Base-by-base conservation (phyloP, 2,797 vertebrate genomes). In the Rhyacichthys aspro region DNA sequence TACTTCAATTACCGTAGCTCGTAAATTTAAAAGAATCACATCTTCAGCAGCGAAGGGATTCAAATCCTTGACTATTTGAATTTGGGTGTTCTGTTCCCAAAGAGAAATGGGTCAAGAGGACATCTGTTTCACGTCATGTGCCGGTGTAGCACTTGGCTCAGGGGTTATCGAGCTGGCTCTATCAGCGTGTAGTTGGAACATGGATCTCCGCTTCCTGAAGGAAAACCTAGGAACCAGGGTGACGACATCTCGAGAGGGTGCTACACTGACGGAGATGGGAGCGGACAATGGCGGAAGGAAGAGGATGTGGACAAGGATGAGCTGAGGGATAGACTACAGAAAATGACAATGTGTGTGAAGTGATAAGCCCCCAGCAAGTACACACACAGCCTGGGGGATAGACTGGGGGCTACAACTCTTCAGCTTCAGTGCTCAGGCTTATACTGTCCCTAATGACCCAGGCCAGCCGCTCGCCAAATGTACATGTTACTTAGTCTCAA, bases 81-180 rank as follows among this genome's bases (percentile, higher is more conserved):
- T 83, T 76, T 52, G 37, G 55, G 53, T 70, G 54, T 82, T 76
- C 72, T 78, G 73, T 87, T 89, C 79, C 81, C 81, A 82, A 86
- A 84, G 84, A 92, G 66, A 85, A 70, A 55, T 45, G 38, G 83
- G 80, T 89, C 84, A 86, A 73, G 44, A 81, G 79, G 80, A 87
- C 80, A 84, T 90, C 91, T 93, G 92, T 77, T 89, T 90, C 76
- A 67, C 90, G 89, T 92, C 90, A 91, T 64, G 78, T 74, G 69
- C 68, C 74, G 73, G 81, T 67, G 79, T 75, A 82, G 59, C 79
- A 83, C 85, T 89, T 87, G 59, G 73, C 74, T 72, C 36, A 37
- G 64, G 65, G 88, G 89, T 92, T 92, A 92, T 93, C 91, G 46
- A 53, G 63, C 60, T 71, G 36, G 65, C 48, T 76, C 72, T 89